A percentile compares a stretch with the other conserved stretches of the same genome.
phyloP scores from a whole-genome alignment of 2,113 vertebrate species.

The Phoenicopterus ruber region DNA sequence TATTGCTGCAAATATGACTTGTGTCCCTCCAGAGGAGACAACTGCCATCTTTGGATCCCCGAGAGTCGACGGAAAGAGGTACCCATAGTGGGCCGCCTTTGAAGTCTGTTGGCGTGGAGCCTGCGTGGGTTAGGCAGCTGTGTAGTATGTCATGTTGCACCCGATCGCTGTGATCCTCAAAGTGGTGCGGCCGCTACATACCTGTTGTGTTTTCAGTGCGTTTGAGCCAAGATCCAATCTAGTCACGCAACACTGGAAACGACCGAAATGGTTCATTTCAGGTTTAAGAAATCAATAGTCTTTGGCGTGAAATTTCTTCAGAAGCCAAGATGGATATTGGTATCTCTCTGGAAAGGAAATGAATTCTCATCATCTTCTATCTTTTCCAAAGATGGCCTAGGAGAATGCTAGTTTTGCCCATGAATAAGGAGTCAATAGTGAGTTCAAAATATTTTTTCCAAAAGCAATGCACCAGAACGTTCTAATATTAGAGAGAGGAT shows the following conservation, averaged over 20 bases:
- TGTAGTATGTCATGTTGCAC: rapidly evolving
- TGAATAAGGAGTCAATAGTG: neutral
- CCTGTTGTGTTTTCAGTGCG: rapidly evolving
- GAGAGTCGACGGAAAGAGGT: rapidly evolving
- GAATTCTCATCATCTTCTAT: neutral
- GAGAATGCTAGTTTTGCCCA: neutral
- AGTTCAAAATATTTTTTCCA: neutral
- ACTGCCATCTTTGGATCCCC: neutral
- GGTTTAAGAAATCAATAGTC: neutral
- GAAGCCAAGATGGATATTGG: neutral
- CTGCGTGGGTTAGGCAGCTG: neutral
- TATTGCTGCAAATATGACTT: neutral
- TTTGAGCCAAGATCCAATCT: neutral
- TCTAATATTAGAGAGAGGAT: neutral
- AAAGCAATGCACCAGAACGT: neutral
- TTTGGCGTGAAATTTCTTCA: neutral
- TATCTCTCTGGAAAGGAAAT: neutral
- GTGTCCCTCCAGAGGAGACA: neutral
- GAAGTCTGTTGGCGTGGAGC: neutral
- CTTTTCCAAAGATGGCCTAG: neutral
- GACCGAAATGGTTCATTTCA: neutral
- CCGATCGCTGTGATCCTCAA: rapidly evolving
- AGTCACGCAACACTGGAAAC: neutral
- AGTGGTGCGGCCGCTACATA: neutral
- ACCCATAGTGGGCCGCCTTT: rapidly evolving